Evolutionary conservation across 2,113 vertebrate genomes (phyloP).

Genomic region (Gyps fulvus): DNA sequence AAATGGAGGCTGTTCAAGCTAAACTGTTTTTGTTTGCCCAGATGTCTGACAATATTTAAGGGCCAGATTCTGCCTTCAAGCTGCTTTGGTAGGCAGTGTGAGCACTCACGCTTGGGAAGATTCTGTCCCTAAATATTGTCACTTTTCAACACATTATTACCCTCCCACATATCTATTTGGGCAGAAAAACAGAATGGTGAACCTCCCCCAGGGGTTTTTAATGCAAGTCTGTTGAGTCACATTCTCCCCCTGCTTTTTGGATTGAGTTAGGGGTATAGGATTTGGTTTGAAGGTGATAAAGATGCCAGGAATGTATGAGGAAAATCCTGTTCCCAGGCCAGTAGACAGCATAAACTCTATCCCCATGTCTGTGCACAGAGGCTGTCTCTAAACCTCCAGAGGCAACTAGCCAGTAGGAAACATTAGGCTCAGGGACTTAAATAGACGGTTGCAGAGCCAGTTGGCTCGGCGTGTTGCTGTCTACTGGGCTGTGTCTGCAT

Average conservation of each 20-base stretch:
- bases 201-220: slow-evolving; percentile 45
- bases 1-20: background rate
- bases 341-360: background rate
- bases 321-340: slow-evolving; percentile 8
- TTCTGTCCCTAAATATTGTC: slow-evolving; percentile 50
- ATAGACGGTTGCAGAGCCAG: background rate
- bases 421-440: background rate
- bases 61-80: slow-evolving; percentile 22
- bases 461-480: background rate
- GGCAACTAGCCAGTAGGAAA: background rate
- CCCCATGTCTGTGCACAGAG: background rate
- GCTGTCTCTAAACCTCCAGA: background rate
- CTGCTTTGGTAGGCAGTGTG: background rate
- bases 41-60: slow-evolving; percentile 35
- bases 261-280: background rate
- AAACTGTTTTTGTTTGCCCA: slow-evolving; percentile 25
- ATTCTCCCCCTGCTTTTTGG: background rate
- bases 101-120: slow-evolving; percentile 21
- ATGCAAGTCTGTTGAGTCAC: slow-evolving; percentile 42
- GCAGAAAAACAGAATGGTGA: slow-evolving; percentile 45
- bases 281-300: background rate
- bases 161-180: slow-evolving; percentile 39
- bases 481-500: background rate
- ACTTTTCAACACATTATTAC: slow-evolving; percentile 57
- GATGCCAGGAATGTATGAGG: background rate